These are phyloP conservation scores for Calidris pygmaea DNA, from an alignment of 2,113 vertebrate species.

Conservation along the genomic window DNA sequence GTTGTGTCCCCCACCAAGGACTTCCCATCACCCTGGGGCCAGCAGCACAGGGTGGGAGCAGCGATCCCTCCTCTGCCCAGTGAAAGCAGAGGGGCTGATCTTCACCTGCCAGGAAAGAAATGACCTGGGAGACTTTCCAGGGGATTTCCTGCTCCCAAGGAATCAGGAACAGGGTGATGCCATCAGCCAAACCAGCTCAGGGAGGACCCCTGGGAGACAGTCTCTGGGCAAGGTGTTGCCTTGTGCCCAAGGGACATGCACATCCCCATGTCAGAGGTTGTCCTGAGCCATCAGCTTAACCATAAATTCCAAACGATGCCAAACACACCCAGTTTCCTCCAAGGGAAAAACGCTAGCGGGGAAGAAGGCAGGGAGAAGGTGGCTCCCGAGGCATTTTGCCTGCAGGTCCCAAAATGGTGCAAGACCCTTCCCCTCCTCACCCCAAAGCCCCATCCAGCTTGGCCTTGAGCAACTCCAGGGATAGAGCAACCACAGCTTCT, in stretches of 20 bases:
- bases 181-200: not conserved
- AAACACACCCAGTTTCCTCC: rapidly evolving
- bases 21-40: not conserved
- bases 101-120: not conserved
- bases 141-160: not conserved
- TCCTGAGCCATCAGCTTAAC: not conserved
- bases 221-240: not conserved
- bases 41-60: not conserved
- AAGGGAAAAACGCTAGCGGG: rapidly evolving
- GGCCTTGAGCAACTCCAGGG: not conserved
- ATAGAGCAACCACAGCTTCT: not conserved
- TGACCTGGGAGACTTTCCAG: not conserved
- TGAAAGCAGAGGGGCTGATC: not conserved
- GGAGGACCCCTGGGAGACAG: not conserved
- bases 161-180: rapidly evolving
- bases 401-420: not conserved
- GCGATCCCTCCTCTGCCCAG: not conserved
- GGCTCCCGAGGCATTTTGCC: rapidly evolving
- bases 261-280: rapidly evolving
- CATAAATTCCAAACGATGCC: not conserved
- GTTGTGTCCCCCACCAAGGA: rapidly evolving
- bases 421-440: not conserved
- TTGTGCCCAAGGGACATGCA: not conserved
- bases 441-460: not conserved
- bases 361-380: not conserved